phyloP scores from a whole-genome alignment of 2,797 vertebrate genomes.

The Ispidina picta region DNA sequence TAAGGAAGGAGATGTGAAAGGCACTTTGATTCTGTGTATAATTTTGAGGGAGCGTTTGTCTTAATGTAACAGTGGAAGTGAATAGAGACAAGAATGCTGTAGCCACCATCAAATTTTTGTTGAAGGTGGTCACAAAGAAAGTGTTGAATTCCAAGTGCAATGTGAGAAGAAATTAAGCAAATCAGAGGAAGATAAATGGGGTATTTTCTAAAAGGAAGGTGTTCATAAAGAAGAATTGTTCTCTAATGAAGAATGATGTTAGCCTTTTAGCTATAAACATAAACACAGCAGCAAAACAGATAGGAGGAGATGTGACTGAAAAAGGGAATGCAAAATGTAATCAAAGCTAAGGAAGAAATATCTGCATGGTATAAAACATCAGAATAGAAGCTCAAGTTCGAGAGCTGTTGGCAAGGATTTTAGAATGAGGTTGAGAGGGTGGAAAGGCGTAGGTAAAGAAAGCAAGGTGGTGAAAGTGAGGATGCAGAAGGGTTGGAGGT shows the following conservation, averaged over 20 bases:
- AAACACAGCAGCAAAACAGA: constrained; percentile 42
- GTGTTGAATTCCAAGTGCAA: not conserved
- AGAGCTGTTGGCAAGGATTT: not conserved
- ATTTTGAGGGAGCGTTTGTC: not conserved
- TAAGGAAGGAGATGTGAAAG: not conserved
- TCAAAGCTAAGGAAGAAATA: not conserved
- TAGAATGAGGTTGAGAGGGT: not conserved
- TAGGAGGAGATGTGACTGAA: constrained; percentile 27
- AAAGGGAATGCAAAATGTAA: constrained; percentile 29
- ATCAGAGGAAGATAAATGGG: constrained; percentile 30
- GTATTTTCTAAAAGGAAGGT: not conserved
- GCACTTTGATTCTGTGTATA: not conserved
- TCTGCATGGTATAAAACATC: not conserved
- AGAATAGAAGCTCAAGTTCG: not conserved
- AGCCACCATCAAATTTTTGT: not conserved
- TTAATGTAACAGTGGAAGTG: not conserved
- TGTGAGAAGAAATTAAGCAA: not conserved
- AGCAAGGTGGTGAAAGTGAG: not conserved
- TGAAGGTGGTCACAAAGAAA: not conserved
- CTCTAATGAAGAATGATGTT: constrained; percentile 33
- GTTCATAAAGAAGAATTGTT: constrained; percentile 41
- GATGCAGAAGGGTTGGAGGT: not conserved
- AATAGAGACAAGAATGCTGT: not conserved
- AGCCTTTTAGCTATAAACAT: constrained; percentile 40
- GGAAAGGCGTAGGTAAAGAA: not conserved